These are phyloP conservation scores for Pomacea maculata DNA, from an alignment of 1,140 invertebrate species.

Conservation along the genomic window DNA sequence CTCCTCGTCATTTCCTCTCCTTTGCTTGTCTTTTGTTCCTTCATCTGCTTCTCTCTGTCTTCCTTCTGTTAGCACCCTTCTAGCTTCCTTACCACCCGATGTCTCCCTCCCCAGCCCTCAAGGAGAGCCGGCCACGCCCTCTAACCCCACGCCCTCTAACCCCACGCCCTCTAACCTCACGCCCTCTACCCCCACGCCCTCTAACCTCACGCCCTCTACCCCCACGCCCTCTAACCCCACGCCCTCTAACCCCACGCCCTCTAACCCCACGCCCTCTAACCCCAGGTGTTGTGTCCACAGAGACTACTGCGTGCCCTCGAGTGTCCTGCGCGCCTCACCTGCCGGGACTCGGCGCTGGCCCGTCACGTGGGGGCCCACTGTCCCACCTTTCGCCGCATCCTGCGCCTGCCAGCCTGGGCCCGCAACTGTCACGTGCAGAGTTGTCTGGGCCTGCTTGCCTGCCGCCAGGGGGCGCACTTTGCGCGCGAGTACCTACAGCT, in stretches of 20 bases:
- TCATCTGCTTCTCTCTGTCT: too few species aligned
- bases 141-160: slow-evolving; percentile 32
- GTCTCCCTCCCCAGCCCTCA: too few species aligned
- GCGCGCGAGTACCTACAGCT: too few species aligned
- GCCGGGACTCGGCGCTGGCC: slow-evolving; percentile 53
- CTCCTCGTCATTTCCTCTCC: too few species aligned
- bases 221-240: slow-evolving; percentile 31
- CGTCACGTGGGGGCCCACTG: slow-evolving; percentile 47
- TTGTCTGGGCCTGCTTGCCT: slow-evolving; percentile 40
- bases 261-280: slow-evolving; percentile 18
- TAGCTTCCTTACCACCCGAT: too few species aligned
- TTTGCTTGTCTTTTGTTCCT: too few species aligned
- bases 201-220: slow-evolving; percentile 32
- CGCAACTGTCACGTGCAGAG: slow-evolving; percentile 54
- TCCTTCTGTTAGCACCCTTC: too few species aligned
- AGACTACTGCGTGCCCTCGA: slow-evolving; percentile 35
- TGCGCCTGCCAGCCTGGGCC: slow-evolving; percentile 45
- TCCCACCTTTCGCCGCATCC: slow-evolving; percentile 25
- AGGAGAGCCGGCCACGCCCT: slow-evolving; percentile 16
- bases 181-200: slow-evolving; percentile 44
- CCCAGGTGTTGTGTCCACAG: slow-evolving; percentile 31
- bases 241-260: too few species aligned
- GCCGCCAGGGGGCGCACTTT: not conserved
- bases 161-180: slow-evolving; percentile 28
- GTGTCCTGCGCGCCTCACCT: slow-evolving; percentile 48